Base-by-base conservation (phyloP, 2,888 invertebrate genomes). In the Saturnia pavonia region DNA sequence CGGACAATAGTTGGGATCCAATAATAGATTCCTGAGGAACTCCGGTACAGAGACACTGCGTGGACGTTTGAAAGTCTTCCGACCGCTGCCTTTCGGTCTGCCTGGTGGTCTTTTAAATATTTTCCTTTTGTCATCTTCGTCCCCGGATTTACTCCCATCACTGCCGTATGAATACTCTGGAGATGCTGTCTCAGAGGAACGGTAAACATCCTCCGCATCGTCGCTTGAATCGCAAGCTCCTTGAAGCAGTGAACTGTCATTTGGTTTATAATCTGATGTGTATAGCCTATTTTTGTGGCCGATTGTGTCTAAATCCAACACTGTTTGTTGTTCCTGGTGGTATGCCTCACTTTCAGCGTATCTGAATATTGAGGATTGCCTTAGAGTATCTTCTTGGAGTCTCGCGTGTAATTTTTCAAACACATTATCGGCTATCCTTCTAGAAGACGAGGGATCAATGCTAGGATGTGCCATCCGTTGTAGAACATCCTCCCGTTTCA, bases 1-100 rank as follows among this genome's bases (percentile, higher is more conserved):
- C 0, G 98, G 98, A 83, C 97, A 97, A 76, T 96, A 96, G 73
- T 95, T 93, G 4, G 96, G 95, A 84, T 97, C 96, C 73, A 96
- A 94, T 71, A 98, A 91, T 45, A 98, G 94, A 85, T 98, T 97
- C 76, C 97, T 94, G 78, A 98, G 96, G 88, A 98, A 98, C 88
- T 98, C 98, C 95, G 98, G 98, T 57, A 98, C 94, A 65, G 94
- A 94, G 6, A 94, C 94, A 85, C 92, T 94, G 74, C 91, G 84
- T 9, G 92, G 90, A 66, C 92, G 91, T 81, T 94, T 94, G 77
- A 86, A 85, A 57, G 88, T 82, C 76, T 92, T 94, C 69, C 91
- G 85, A 16, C 94, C 94, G 79, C 91, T 93, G 25, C 94, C 94
- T 72, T 92, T 92, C 11, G 95, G 95, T 75, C 95, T 90, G 42